phyloP scores from a whole-genome alignment of 1,140 invertebrate genomes.

The Drosophila grimshawi region DNA sequence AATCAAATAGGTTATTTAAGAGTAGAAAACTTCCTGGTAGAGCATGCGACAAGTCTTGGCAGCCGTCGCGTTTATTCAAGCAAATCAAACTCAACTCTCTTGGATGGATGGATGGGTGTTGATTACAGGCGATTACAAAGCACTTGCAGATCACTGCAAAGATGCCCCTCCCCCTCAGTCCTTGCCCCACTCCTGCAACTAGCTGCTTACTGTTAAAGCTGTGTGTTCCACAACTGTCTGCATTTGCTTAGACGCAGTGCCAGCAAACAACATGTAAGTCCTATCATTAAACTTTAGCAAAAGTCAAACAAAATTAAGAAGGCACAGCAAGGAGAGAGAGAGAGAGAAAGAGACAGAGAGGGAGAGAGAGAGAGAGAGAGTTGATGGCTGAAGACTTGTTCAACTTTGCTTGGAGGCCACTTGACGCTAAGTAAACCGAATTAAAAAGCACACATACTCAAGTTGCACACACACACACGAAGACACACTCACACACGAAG shows the following conservation, averaged over 20 bases:
- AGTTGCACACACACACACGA: background rate
- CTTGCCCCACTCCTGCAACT: background rate
- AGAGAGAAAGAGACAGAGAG: background rate
- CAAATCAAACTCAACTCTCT: constrained; percentile 32
- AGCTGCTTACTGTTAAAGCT: background rate
- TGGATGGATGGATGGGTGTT: constrained; percentile 50
- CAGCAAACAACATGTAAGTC: constrained; percentile 41
- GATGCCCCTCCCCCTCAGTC: background rate
- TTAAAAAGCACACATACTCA: constrained; percentile 68
- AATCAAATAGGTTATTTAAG: too few species aligned
- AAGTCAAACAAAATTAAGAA: constrained; percentile 80
- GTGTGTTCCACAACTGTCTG: constrained; percentile 8
- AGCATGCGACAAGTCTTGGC: background rate
- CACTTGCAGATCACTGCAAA: constrained; percentile 48
- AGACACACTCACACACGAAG: too few species aligned
- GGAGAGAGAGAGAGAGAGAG: constrained; percentile 2
- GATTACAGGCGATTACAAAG: constrained; percentile 75
- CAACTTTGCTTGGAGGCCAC: constrained; percentile 58
- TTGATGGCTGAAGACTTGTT: constrained; percentile 14
- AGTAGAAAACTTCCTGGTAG: background rate
- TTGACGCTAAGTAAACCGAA: constrained; percentile 68
- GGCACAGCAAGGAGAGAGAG: constrained; percentile 29
- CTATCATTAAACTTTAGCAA: constrained; percentile 77
- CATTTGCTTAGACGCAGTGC: constrained; percentile 52
- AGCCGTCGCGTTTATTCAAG: constrained; percentile 1